Conservation (phyloP, 2,888 invertebrate genomes). For the Girardia tigrina region DNA sequence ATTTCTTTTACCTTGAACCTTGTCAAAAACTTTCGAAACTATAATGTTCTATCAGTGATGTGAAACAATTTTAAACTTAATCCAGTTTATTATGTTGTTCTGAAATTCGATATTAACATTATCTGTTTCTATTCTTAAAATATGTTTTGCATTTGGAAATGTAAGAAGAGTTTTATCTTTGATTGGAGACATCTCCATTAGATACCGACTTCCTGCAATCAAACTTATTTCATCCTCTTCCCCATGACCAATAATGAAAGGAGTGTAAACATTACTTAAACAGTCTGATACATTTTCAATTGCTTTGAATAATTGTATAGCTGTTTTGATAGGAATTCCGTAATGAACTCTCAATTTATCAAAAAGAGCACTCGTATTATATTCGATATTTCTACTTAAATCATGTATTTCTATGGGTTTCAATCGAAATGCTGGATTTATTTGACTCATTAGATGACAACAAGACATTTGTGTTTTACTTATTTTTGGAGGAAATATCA, state of each 20-base stretch:
- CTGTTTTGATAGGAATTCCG: not conserved
- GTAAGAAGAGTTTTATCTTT: not conserved
- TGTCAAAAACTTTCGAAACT: too few species aligned
- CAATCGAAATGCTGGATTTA: not conserved
- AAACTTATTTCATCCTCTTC: not conserved
- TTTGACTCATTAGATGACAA: not conserved
- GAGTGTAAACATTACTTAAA: not conserved
- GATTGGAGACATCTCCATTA: not conserved
- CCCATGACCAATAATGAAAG: not conserved
- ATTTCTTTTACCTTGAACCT: too few species aligned
- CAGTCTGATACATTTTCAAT: not conserved
- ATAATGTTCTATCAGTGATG: too few species aligned
- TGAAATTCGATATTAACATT: slow-evolving; percentile 15
- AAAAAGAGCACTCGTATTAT: not conserved
- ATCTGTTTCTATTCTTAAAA: not conserved
- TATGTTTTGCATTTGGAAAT: not conserved
- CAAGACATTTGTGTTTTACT: not conserved
- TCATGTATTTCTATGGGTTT: not conserved
- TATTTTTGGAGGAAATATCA: not conserved
- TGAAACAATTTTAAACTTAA: too few species aligned
- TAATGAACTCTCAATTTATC: not conserved
- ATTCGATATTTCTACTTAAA: not conserved
- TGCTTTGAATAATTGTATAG: not conserved
- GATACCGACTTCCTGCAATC: not conserved
- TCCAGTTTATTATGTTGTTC: not conserved